These are phyloP conservation scores for Apoda limacodes DNA, from an alignment of 2,888 invertebrate species.

Conservation along the genomic window DNA sequence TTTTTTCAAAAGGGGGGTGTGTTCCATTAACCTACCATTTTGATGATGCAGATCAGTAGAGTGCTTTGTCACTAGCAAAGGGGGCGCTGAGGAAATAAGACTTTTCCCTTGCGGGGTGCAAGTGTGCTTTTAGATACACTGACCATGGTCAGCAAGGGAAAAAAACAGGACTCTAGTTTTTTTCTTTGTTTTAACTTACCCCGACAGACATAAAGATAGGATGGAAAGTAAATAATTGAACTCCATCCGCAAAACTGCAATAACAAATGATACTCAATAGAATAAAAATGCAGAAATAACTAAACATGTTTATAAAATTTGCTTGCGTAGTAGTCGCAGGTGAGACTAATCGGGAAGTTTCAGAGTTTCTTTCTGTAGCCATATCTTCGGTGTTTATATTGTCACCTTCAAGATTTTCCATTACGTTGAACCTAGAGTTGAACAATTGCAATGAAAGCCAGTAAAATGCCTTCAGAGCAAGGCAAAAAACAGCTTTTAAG, in stretches of 20 bases:
- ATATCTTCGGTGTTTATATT: constrained; percentile 6
- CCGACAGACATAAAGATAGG: constrained; percentile 57
- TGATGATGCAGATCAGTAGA: no score
- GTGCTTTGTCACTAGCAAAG: not conserved
- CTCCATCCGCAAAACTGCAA: constrained; percentile 42
- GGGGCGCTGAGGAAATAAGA: not conserved
- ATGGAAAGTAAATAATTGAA: constrained; percentile 55
- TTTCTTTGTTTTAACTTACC: constrained; percentile 33
- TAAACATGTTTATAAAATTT: constrained; percentile 47
- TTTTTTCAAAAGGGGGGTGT: no score
- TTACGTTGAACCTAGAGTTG: no score
- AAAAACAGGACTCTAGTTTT: no score
- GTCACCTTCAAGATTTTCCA: constrained; percentile 6
- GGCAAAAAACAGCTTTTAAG: no score
- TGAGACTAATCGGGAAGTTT: constrained; percentile 45
- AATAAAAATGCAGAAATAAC: constrained; percentile 42
- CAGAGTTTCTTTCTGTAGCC: constrained; percentile 34
- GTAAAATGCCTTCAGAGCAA: no score
- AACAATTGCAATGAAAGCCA: no score
- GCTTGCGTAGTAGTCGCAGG: constrained; percentile 34
- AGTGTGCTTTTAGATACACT: not conserved
- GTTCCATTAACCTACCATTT: no score
- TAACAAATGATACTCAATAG: constrained; percentile 44
- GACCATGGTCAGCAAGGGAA: no score
- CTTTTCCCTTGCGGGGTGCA: not conserved